These are phyloP conservation scores for Amaurobius ferox DNA, from an alignment of 2,888 invertebrate species.

Conservation along the genomic window DNA sequence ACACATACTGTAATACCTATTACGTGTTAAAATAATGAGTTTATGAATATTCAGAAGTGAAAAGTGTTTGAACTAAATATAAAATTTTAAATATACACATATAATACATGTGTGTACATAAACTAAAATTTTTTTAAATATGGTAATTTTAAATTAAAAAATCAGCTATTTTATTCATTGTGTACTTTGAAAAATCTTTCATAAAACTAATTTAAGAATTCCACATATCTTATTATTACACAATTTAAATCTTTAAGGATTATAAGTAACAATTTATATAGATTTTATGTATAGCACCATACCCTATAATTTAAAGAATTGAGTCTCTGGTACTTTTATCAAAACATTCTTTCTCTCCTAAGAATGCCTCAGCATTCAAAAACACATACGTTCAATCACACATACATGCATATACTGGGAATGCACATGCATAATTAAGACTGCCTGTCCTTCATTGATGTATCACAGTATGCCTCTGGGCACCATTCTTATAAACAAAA, in stretches of 20 bases:
- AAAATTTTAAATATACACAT: neutral
- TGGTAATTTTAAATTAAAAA: no score
- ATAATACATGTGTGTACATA: neutral
- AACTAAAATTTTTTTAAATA: neutral
- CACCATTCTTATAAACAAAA: slow-evolving; percentile 51
- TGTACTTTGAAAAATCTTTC: slow-evolving; percentile 23
- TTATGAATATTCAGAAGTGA: neutral
- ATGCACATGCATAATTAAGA: slow-evolving; percentile 50
- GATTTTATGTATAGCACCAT: slow-evolving; percentile 39
- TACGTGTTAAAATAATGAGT: neutral
- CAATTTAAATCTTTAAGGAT: slow-evolving; percentile 38
- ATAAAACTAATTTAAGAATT: slow-evolving; percentile 17
- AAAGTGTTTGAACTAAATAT: neutral
- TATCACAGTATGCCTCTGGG: slow-evolving; percentile 69
- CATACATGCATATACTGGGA: slow-evolving; percentile 35
- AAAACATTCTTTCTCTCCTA: slow-evolving; percentile 49
- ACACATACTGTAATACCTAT: slow-evolving; percentile 6
- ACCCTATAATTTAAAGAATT: slow-evolving; percentile 52
- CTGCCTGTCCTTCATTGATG: slow-evolving; percentile 57
- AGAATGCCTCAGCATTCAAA: slow-evolving; percentile 46
- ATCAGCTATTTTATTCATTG: slow-evolving; percentile 24
- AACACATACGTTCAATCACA: slow-evolving; percentile 37
- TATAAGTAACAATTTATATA: slow-evolving; percentile 49
- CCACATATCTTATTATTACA: slow-evolving; percentile 7
- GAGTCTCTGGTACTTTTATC: slow-evolving; percentile 44